Conservation (phyloP, 2,113 vertebrate species). For the Monopterus albus region DNA sequence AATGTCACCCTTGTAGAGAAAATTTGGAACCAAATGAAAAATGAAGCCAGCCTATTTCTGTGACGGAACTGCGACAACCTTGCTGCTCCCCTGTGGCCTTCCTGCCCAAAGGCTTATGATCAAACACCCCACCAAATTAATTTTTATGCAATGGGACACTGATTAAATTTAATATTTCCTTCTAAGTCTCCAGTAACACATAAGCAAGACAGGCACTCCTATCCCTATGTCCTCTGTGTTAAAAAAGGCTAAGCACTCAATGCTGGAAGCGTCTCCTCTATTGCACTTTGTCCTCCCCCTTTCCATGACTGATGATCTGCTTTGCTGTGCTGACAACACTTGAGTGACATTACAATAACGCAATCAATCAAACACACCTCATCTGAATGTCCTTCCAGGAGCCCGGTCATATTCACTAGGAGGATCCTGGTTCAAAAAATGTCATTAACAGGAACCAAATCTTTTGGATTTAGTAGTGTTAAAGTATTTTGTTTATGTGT, state of each 20-base stretch:
- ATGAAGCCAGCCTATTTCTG: not conserved
- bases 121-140: constrained; percentile 20
- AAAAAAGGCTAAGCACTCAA: not conserved
- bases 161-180: constrained; percentile 30
- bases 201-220: constrained; percentile 5
- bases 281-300: not conserved
- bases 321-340: constrained; percentile 38
- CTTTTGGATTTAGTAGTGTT: too few relatives aligned
- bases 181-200: constrained; percentile 14
- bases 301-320: constrained; percentile 47
- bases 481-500: too few relatives aligned
- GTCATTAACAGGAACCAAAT: not conserved
- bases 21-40: constrained; percentile 15
- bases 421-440: not conserved
- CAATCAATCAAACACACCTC: constrained; percentile 60
- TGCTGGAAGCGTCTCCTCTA: constrained; percentile 19
- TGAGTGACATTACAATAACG: constrained; percentile 57
- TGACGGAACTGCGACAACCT: constrained; percentile 12
- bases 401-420: constrained; percentile 9
- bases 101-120: constrained; percentile 16
- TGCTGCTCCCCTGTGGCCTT: not conserved
- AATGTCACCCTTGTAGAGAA: constrained; percentile 19
- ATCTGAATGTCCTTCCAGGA: constrained; percentile 42
- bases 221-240: constrained; percentile 36
- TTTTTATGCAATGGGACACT: constrained; percentile 21